Evolutionary conservation across 2,797 vertebrate species (phyloP), one percentile per base, ranked within the genome.

Genomic region (Cossypha dichroa): DNA sequence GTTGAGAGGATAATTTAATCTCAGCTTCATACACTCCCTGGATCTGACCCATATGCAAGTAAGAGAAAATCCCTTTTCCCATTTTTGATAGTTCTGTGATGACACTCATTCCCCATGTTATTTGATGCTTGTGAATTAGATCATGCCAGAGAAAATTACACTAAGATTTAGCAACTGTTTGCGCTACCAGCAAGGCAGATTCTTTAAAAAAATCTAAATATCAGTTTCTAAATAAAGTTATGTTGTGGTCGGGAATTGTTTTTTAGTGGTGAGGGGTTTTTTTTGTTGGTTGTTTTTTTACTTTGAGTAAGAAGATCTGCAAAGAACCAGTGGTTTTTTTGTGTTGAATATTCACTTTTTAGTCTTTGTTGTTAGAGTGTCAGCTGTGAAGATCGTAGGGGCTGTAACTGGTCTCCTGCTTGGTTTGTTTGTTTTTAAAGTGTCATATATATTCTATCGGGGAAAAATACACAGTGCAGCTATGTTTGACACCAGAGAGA

Each of bases 1-100:
- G 67, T 88, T 95, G 88, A 96, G 81, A 81, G 74, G 76, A 66
- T 94, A 89, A 94, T 93, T 96, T 95, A 77, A 80, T 94, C 63
- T 91, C 59, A 14, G 52, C 74, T 93, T 83, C 81, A 41, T 93
- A 49, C 14, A 14, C 85, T 94, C 66, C 45, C 74, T 15, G 5
- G 67, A 85, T 88, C 90, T 90, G 92, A 85, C 94, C 92, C 74
- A 38, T 15, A 45, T 91, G 90, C 70, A 85, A 82, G 83, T 79
- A 81, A 67, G 77, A 94, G 91, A 95, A 92, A 90, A 93, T 84
- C 88, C 80, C 59, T 62, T 86, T 85, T 88, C 75, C 52, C 46
- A 31, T 67, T 88, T 90, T 81, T 2, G 3, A 45, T 69, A 36
- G 40, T 86, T 90, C 48, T 29, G 4, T 33, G 79, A 48, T 88